Evolutionary conservation across 2,888 invertebrate species (phyloP).

Genomic region (Dynastes grantii): DNA sequence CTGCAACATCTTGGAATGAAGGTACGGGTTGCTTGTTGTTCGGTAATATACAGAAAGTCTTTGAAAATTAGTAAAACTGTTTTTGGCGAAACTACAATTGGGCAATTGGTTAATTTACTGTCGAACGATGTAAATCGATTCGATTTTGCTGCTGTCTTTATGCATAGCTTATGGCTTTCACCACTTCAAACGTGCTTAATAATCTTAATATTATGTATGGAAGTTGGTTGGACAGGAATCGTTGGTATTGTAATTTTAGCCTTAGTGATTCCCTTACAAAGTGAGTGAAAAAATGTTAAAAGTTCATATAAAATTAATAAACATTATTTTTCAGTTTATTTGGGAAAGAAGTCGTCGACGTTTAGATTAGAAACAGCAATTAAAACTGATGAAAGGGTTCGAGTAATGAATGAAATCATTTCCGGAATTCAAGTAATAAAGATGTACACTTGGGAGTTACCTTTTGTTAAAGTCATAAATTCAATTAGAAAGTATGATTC

Average conservation of each 20-base stretch:
- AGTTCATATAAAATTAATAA: not conserved
- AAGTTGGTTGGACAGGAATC: constrained; percentile 69
- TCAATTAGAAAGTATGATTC: constrained; percentile 79
- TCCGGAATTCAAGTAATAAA: constrained; percentile 90
- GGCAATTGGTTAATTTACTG: constrained; percentile 71
- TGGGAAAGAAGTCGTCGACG: constrained; percentile 82
- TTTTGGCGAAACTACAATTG: constrained; percentile 75
- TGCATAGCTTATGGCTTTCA: constrained; percentile 87
- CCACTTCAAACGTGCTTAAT: constrained; percentile 77
- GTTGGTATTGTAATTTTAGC: constrained; percentile 70
- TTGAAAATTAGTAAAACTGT: constrained; percentile 71
- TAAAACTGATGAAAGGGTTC: constrained; percentile 91
- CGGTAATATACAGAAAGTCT: constrained; percentile 85
- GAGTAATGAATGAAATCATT: constrained; percentile 91
- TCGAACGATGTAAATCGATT: constrained; percentile 84
- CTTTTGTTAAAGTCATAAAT: constrained; percentile 83
- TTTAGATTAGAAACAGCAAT: constrained; percentile 83
- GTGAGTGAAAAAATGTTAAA: constrained; percentile 61
- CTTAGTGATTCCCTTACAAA: constrained; percentile 67
- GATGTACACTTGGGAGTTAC: constrained; percentile 93
- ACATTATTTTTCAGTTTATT: constrained; percentile 73
- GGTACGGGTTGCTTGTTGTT: constrained; percentile 86
- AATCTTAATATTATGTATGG: constrained; percentile 72
- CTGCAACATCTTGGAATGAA: constrained; percentile 89
- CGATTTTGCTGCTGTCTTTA: constrained; percentile 89